Evolutionary conservation across 2,888 invertebrate genomes (phyloP).

Genomic region (Andrena minutula): DNA sequence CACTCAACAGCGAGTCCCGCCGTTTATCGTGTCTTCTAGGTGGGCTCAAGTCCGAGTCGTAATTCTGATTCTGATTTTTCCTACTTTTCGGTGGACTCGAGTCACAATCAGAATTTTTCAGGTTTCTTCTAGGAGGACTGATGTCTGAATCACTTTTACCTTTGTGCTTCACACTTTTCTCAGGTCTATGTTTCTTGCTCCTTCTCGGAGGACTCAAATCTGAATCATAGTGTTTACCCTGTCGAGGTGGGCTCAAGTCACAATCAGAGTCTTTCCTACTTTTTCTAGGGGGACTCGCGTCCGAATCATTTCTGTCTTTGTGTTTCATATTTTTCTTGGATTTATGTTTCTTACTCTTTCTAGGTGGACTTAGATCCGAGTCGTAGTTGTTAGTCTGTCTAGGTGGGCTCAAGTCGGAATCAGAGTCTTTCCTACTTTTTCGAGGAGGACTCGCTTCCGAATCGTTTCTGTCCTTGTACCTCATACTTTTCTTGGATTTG

Average conservation of each 20-base stretch:
- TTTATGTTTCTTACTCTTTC: conserved; percentile 67
- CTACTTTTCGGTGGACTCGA: conserved; percentile 69
- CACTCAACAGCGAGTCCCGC: conserved; percentile 3
- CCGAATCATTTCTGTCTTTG: conserved; percentile 66
- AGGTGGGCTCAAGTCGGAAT: conserved; percentile 69
- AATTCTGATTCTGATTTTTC: background rate
- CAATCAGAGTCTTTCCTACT: conserved; percentile 61
- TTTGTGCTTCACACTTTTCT: conserved; percentile 50
- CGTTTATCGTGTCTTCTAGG: conserved; percentile 51
- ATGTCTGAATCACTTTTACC: conserved; percentile 78
- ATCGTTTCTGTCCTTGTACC: conserved; percentile 72
- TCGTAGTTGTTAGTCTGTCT: conserved; percentile 69
- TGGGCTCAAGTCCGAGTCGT: conserved; percentile 78
- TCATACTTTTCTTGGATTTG: conserved; percentile 52
- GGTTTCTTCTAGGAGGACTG: conserved; percentile 2
- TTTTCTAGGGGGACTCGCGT: conserved; percentile 79
- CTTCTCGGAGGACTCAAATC: conserved; percentile 72
- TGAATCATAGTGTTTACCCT: conserved; percentile 55
- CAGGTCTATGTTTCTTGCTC: conserved; percentile 3
- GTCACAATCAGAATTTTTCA: conserved; percentile 49
- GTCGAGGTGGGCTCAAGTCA: conserved; percentile 79
- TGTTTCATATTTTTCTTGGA: conserved; percentile 37
- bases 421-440: background rate
- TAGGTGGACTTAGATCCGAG: conserved; percentile 75
- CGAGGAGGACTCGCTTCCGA: conserved; percentile 69